Evolutionary conservation across 92 coral and sea anemone species (phyloP).

Genomic region (Desmophyllum pertusum): DNA sequence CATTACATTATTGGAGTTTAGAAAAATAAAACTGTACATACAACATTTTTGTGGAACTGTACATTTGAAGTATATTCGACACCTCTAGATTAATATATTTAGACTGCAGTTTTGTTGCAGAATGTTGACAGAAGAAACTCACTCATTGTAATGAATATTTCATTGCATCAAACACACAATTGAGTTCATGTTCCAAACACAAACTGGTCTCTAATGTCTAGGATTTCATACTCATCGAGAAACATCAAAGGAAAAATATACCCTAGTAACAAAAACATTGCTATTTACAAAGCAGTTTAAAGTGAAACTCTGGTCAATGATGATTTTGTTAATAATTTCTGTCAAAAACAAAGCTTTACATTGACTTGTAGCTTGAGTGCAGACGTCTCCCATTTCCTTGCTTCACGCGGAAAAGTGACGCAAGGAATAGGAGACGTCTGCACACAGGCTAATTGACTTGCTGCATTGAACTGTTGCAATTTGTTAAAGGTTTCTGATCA

Average conservation of each 20-base stretch:
- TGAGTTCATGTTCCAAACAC: conserved; percentile 1
- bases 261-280: neutral
- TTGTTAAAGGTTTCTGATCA: too few relatives aligned
- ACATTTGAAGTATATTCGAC: conserved; percentile 8
- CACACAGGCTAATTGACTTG: too few relatives aligned
- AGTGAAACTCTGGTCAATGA: neutral
- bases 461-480: too few relatives aligned
- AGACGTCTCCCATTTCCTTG: too few relatives aligned
- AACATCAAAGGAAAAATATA: neutral
- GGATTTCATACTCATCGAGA: neutral
- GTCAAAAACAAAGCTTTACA: too few relatives aligned
- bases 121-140: neutral
- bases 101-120: conserved; percentile 25
- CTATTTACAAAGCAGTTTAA: neutral
- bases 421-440: too few relatives aligned
- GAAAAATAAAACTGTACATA: conserved; percentile 37
- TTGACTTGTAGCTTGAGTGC: too few relatives aligned
- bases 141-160: neutral
- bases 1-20: conserved; percentile 1
- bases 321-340: neutral
- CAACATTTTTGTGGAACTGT: conserved; percentile 23
- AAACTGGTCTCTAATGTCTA: neutral
- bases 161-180: neutral
- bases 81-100: conserved; percentile 10
- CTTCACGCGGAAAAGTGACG: too few relatives aligned